Evolutionary conservation across 1,140 invertebrate species (phyloP), one percentile per base, ranked within the genome.

Genomic region (Halotydeus destructor): DNA sequence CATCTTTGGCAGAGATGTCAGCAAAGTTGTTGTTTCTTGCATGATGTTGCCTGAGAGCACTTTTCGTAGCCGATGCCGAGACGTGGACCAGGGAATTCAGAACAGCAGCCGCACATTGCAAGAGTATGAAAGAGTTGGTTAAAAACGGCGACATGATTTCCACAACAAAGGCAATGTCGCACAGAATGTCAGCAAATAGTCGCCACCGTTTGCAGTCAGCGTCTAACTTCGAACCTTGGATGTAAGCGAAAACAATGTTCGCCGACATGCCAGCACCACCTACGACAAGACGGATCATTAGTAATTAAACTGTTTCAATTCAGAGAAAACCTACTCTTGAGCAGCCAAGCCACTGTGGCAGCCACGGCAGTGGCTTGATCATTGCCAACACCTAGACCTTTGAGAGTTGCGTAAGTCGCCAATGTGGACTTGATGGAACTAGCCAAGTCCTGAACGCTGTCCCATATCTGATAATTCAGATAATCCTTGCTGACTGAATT

Each of bases 1-100:
- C 79, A 62, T 96, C 89, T 66, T 94, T 96, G 1, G 86, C 86
- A 3, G 82, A 75, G 0, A 96, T 80, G 64, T 96, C 69, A 2
- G 79, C 89, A 58, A 89, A 70, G 60, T 96, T 96, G 45, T 81
- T 76, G 46, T 74, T 60, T 34, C 79, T 60, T 0, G 86, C 82
- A 66, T 77, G 60, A 60, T 96, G 89, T 52, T 91, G 78, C 0
- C 83, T 88, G 46, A 97, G 63, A 3, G 86, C 79, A 4, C 82
- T 78, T 55, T 88, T 67, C 0, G 89, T 94, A 2, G 86, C 82
- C 11, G 83, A 78, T 23, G 75, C 86, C 49, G 89, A 81, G 27
- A 96, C 81, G 16, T 88, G 85, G 35, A 72, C 71, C 27, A 72
- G 57, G 11, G 67, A 61, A 55, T 66, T 46, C 5, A 84, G 75